Evolutionary conservation across 2,113 vertebrate species (phyloP).

Genomic region (Sylvilagus bachmani): DNA sequence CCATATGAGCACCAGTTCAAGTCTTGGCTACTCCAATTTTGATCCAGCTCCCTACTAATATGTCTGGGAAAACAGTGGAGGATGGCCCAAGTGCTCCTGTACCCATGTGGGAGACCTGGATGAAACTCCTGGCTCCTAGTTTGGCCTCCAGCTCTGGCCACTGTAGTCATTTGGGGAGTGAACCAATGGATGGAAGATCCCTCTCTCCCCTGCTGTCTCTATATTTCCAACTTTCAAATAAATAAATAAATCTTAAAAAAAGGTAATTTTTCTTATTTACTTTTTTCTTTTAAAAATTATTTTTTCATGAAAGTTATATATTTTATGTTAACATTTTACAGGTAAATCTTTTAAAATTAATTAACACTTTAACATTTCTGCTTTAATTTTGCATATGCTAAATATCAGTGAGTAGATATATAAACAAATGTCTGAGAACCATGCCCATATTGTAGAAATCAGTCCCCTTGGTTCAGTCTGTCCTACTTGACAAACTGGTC

Average conservation of each 20-base stretch:
- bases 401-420: neutral
- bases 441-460: neutral
- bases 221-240: no score
- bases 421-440: neutral
- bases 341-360: neutral
- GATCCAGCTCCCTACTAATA: no score
- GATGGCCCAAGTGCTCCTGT: no score
- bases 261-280: neutral
- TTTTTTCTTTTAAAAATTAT: slow-evolving; percentile 35
- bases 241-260: neutral
- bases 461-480: neutral
- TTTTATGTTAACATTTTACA: slow-evolving; percentile 18
- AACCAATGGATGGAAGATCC: no score
- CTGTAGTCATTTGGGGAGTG: no score
- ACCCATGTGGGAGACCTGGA: no score
- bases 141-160: no score
- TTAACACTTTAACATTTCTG: neutral
- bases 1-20: no score
- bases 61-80: no score
- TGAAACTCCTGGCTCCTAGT: no score
- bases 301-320: slow-evolving; percentile 30
- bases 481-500: neutral
- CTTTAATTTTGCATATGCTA: slow-evolving; percentile 41
- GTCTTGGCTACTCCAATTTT: no score
- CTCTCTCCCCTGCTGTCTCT: no score